Percentiles rank a stretch among this genome's conserved stretches.
Evolutionary conservation across 2,113 vertebrate species (phyloP).

Genomic region (Myotis yumanensis): DNA sequence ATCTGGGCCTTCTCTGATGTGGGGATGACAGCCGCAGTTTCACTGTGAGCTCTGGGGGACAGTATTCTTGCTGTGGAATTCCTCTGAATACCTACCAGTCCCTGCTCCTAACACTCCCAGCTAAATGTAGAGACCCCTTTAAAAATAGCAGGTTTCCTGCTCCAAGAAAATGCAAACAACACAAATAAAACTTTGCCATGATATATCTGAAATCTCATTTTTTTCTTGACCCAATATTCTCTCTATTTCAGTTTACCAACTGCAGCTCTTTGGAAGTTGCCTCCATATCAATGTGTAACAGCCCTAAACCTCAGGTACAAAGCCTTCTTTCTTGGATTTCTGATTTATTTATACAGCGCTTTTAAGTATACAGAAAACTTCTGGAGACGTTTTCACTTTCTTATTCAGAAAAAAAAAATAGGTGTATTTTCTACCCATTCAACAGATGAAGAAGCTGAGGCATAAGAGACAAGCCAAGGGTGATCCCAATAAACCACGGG

Average conservation of each 20-base stretch:
- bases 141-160: background rate
- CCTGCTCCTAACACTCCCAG: background rate
- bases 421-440: background rate
- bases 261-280: background rate
- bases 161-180: background rate
- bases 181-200: background rate
- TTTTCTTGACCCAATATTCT: background rate
- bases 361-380: background rate
- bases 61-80: background rate
- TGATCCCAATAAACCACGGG: background rate
- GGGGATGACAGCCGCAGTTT: background rate
- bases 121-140: background rate
- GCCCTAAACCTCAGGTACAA: background rate
- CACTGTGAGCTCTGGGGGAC: too few relatives aligned
- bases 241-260: background rate
- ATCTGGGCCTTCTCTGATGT: background rate
- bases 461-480: rapidly evolving
- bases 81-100: background rate
- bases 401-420: background rate
- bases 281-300: background rate
- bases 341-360: background rate
- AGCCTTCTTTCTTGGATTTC: background rate
- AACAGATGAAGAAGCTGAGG: background rate
- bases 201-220: background rate
- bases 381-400: background rate